Conservation (phyloP, 2,888 invertebrate genomes). For the Aquatica leii region DNA sequence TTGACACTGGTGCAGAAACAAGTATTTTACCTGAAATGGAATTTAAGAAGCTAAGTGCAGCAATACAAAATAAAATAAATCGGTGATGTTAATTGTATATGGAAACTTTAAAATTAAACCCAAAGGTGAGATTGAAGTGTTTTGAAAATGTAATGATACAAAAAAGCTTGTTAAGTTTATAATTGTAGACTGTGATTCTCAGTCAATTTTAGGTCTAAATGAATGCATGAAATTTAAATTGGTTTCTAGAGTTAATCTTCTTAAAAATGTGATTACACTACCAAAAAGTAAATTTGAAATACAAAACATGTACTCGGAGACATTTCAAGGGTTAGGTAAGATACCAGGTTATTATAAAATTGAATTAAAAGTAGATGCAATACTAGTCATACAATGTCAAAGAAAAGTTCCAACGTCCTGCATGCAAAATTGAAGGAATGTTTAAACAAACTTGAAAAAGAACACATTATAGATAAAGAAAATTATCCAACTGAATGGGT, state of each 20-base stretch:
- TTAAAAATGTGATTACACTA: not conserved
- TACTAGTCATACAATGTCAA: conserved; percentile 10
- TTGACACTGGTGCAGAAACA: too few relatives aligned
- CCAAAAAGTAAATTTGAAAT: not conserved
- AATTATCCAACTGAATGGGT: not conserved
- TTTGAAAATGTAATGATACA: not conserved
- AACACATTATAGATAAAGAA: too few relatives aligned
- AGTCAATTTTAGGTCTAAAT: not conserved
- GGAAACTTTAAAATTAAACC: conserved; percentile 11
- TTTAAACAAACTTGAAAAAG: too few relatives aligned
- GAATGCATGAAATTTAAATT: not conserved
- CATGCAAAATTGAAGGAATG: too few relatives aligned
- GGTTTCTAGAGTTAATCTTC: not conserved
- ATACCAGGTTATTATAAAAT: conserved; percentile 8
- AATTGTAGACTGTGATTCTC: not conserved
- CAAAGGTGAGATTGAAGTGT: not conserved
- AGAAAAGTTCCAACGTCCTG: conserved; percentile 1
- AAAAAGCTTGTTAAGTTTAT: not conserved
- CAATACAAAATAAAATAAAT: too few relatives aligned
- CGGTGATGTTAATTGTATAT: not conserved
- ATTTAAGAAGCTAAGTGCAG: too few relatives aligned
- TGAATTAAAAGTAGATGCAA: conserved; percentile 5
- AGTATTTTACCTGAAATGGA: too few relatives aligned
- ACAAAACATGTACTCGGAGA: not conserved
- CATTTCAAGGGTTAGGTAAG: conserved; percentile 11